Base-by-base conservation (phyloP, 30 jellyfish, hydroid and myxozoan species). In the Cassiopea andromeda region DNA sequence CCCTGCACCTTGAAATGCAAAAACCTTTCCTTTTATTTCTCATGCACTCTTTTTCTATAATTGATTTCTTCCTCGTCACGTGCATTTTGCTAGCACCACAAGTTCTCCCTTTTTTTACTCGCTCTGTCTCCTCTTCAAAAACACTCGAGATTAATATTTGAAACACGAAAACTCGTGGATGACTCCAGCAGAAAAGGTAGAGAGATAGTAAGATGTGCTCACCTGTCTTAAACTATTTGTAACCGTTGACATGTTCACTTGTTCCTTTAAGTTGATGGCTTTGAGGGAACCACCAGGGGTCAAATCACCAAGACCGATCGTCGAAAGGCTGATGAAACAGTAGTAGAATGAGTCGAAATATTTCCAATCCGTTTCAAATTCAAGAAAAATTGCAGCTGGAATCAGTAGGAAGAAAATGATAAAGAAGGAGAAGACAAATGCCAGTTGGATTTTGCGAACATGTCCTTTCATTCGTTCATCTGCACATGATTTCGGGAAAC, bases 291-390 rank as follows among this genome's bases (percentile, higher is more conserved):
- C 97, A 61, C 94, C 92, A 14, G 97, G 94, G 13, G 88, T 81
- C 10, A 85, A 17, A 49, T 84, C 94, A 27, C 97, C 94, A 15
- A 91, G 89, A 14, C 94, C 94, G 16, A 91, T 85, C 38, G 97
- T 90, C 12, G 93, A 81, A 60, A 90, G 80, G 64, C 97, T 90
- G 80, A 90, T 78, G 68, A 90, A 90, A 77, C 97, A 90, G 74
- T 73, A 90, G 81, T 90, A 90, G 68, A 85, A 81, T 4, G 95
- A 89, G 27, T 78, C 92, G 64, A 83, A 83, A 54, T 84, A 90
- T 12, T 10, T 1, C 97, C 97, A 90, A 27, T 86, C 57, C 2
- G 61, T 60, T 44, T 91, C 97, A 15, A 87, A 78, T 18, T 50
- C 69, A 2, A 83, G 57, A 91, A 91, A 84, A 1, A 73, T 69